These are phyloP conservation scores for Palythoa caribaeorum DNA, from an alignment of 92 coral and sea anemone species.

Conservation along the genomic window DNA sequence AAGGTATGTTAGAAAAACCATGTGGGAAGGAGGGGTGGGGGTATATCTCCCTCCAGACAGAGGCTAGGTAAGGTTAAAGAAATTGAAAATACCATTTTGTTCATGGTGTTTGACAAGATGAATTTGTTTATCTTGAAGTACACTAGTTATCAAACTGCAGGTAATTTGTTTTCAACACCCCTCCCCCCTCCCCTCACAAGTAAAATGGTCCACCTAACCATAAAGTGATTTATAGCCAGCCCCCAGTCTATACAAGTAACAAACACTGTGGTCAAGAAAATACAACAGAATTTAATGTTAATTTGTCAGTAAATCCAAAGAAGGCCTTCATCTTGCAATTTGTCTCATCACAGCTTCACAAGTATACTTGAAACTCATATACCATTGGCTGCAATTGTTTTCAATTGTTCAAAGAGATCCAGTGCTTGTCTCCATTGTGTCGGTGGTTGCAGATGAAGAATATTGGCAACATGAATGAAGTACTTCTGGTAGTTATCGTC, in stretches of 20 bases:
- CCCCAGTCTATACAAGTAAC: conserved; percentile 16
- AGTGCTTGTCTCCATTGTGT: conserved; percentile 27
- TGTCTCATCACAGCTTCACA: conserved; percentile 6
- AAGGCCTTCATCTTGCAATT: conserved; percentile 3
- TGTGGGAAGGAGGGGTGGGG: neutral
- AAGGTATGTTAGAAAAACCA: neutral
- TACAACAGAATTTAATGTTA: neutral
- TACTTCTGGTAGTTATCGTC: neutral
- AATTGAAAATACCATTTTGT: neutral
- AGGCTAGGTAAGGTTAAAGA: conserved; percentile 3
- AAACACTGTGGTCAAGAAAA: conserved; percentile 1
- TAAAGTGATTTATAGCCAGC: conserved; percentile 16
- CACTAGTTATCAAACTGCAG: conserved; percentile 4
- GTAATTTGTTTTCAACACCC: neutral
- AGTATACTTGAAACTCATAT: conserved; percentile 3
- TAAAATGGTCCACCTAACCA: conserved; percentile 15
- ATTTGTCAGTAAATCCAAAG: conserved; percentile 19
- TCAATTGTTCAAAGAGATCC: conserved; percentile 28
- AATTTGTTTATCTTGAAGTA: conserved; percentile 9
- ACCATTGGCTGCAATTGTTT: conserved; percentile 42
- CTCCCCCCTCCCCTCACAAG: conserved; percentile 8
- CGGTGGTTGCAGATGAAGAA: conserved; percentile 36
- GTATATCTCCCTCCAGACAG: neutral
- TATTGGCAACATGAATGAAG: no score
- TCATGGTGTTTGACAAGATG: neutral